These are phyloP conservation scores for Drosophila tani DNA, from an alignment of 1,140 invertebrate genomes.

Conservation along the genomic window DNA sequence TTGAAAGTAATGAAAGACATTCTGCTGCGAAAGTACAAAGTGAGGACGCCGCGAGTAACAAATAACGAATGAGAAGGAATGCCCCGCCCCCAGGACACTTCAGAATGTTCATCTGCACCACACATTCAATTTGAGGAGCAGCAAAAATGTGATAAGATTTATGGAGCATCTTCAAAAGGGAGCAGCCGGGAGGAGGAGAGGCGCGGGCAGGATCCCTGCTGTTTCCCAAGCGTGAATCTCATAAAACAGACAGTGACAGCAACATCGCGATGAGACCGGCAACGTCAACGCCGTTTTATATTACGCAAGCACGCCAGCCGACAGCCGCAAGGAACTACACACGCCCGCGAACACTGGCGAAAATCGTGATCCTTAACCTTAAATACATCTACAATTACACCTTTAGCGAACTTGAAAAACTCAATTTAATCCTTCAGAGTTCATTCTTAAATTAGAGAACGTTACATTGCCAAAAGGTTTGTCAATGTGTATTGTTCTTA, in stretches of 20 bases:
- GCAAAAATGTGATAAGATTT: constrained; percentile 70
- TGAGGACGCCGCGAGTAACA: constrained; percentile 11
- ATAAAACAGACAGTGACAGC: constrained; percentile 53
- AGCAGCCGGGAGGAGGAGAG: neutral
- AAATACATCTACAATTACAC: neutral
- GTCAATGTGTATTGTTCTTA: neutral
- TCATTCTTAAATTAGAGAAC: neutral
- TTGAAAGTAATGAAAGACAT: constrained; percentile 51
- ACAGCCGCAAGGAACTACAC: constrained; percentile 1
- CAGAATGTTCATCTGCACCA: constrained; percentile 50
- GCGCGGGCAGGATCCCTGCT: constrained; percentile 15
- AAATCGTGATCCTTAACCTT: neutral
- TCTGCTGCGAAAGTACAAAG: constrained; percentile 35
- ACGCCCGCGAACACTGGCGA: constrained; percentile 17
- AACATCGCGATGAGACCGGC: constrained; percentile 5
- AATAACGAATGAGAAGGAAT: constrained; percentile 22
- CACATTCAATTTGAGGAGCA: constrained; percentile 65
- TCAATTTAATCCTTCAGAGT: neutral
- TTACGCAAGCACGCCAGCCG: constrained; percentile 14
- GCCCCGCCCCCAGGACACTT: constrained; percentile 27
- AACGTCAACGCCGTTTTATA: constrained; percentile 29
- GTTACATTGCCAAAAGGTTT: neutral
- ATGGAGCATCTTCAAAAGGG: constrained; percentile 36
- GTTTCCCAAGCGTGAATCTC: constrained; percentile 53
- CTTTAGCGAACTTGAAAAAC: neutral